A percentile compares a stretch with the other conserved stretches of the same genome.
Conservation (phyloP, 2,888 invertebrate genomes). For the Rhyacophila evoluta region DNA sequence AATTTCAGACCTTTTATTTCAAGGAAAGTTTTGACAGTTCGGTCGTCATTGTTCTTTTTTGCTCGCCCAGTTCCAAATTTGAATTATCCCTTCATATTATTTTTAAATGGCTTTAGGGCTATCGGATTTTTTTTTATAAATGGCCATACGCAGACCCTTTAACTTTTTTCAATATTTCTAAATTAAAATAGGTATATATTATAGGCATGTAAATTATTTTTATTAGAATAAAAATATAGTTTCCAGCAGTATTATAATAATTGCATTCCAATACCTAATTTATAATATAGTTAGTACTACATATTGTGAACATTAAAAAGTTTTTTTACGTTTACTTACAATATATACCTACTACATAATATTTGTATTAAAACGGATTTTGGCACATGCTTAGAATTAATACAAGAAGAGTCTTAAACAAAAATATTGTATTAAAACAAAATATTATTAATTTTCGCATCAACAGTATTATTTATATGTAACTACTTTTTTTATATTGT, state of each 20-base stretch:
- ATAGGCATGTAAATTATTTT: not conserved
- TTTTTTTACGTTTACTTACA: too few species aligned
- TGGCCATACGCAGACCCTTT: not conserved
- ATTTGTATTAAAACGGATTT: too few species aligned
- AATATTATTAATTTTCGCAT: too few species aligned
- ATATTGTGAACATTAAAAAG: too few species aligned
- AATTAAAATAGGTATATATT: not conserved
- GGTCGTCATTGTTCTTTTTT: conserved; percentile 10
- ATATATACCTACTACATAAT: too few species aligned
- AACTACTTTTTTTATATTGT: too few species aligned
- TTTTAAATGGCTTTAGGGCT: conserved; percentile 1
- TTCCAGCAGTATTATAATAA: not conserved
- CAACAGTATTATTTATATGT: too few species aligned
- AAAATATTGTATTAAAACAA: too few species aligned
- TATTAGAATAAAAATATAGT: not conserved
- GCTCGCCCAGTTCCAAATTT: not conserved
- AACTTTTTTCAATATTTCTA: not conserved
- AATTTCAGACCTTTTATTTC: conserved; percentile 7
- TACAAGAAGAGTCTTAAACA: too few species aligned
- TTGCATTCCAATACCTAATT: not conserved
- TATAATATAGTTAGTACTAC: too few species aligned
- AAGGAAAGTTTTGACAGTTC: not conserved
- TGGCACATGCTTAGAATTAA: too few species aligned
- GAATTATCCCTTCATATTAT: conserved; percentile 14
- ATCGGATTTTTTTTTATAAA: not conserved